phyloP scores from a whole-genome alignment of 2,888 invertebrate genomes.

The Lasioglossum calceatum region DNA sequence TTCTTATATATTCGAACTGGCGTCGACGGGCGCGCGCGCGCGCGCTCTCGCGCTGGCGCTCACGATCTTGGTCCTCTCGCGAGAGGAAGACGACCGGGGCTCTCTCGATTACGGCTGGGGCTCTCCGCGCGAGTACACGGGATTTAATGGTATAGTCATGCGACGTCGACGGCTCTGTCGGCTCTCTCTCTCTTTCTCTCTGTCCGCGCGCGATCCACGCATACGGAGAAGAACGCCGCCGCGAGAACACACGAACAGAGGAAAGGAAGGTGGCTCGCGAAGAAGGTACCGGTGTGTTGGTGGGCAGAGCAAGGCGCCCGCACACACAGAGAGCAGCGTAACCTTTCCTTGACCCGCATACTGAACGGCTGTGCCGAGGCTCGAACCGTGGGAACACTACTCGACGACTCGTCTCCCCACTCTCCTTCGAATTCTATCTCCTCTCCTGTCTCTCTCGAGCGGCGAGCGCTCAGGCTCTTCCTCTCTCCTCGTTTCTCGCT shows the following conservation, averaged over 20 bases:
- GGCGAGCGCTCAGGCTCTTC: conserved; percentile 61
- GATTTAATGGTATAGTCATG: conserved; percentile 81
- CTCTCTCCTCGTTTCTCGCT: conserved; percentile 61
- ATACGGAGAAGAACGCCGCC: not conserved
- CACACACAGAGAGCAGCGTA: conserved; percentile 82
- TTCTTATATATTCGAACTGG: not conserved
- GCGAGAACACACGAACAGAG: not conserved
- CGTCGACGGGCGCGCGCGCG: not conserved
- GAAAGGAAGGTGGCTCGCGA: conserved; percentile 8
- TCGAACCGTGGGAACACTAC: conserved; percentile 86
- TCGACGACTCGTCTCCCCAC: conserved; percentile 82
- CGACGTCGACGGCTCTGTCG: conserved; percentile 68
- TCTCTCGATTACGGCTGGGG: conserved; percentile 44
- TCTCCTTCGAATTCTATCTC: conserved; percentile 70
- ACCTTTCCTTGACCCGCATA: conserved; percentile 89
- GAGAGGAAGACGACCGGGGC: conserved; percentile 17
- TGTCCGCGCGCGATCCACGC: conserved; percentile 5
- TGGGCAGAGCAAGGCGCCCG: conserved; percentile 75
- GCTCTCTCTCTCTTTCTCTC: conserved; percentile 38
- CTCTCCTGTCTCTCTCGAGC: conserved; percentile 60
- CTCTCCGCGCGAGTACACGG: conserved; percentile 62
- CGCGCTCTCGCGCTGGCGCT: not conserved
- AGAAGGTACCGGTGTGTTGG: conserved; percentile 68
- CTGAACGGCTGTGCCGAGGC: conserved; percentile 87
- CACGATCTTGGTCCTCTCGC: conserved; percentile 24